Percentiles rank a stretch among this genome's conserved stretches.
phyloP scores from a whole-genome alignment of 2,797 vertebrate species.

The Silurus lanzhouensis region DNA sequence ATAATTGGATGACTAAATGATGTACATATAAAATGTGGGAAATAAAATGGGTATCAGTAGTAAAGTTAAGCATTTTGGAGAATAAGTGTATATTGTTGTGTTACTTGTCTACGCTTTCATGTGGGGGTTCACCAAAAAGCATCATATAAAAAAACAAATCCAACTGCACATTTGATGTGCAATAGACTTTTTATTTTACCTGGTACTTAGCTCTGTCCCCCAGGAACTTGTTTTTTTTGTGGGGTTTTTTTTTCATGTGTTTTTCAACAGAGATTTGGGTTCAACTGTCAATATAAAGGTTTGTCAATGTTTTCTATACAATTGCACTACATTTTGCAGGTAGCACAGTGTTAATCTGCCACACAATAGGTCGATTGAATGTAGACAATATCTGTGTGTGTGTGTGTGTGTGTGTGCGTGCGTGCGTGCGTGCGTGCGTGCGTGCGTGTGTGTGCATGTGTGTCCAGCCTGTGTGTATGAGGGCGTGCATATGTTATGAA shows the following conservation, averaged over 20 bases:
- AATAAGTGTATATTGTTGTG: background rate
- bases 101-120: background rate
- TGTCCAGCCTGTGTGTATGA: constrained; percentile 7
- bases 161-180: background rate
- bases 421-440: background rate
- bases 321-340: background rate
- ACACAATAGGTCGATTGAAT: background rate
- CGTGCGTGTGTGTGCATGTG: background rate
- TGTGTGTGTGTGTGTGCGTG: background rate
- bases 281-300: background rate
- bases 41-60: background rate
- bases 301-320: background rate
- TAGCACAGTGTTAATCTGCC: background rate
- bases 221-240: background rate
- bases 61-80: background rate
- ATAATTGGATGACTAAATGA: background rate
- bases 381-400: background rate
- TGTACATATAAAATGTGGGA: background rate
- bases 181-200: background rate
- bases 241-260: background rate
- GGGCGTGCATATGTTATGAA: constrained; percentile 22
- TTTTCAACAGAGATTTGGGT: background rate
- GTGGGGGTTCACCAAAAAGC: background rate
- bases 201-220: background rate
- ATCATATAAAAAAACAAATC: background rate